Percentiles rank a stretch among this genome's conserved stretches.
Evolutionary conservation across 2,797 vertebrate species (phyloP).

Genomic region (Oophaga sylvatica): DNA sequence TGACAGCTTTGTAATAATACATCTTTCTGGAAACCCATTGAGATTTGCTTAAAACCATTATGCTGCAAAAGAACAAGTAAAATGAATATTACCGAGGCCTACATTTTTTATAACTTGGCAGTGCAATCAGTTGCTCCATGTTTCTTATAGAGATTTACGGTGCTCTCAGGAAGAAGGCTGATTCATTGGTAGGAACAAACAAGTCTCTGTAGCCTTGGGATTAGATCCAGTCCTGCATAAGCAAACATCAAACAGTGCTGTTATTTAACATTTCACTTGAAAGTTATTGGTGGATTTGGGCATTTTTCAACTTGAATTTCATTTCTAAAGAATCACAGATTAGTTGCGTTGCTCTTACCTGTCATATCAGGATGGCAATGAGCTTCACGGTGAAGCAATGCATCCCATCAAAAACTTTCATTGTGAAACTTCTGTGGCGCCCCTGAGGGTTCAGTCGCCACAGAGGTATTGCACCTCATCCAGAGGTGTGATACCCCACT

Average conservation of each 20-base stretch:
- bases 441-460: too few relatives aligned
- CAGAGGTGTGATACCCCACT: too few relatives aligned
- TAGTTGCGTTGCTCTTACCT: conserved; percentile 14
- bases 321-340: conserved; percentile 48
- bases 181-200: conserved; percentile 54
- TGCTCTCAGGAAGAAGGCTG: conserved; percentile 49
- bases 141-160: conserved; percentile 53
- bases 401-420: conserved; percentile 2
- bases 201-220: conserved; percentile 47
- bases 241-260: conserved; percentile 54
- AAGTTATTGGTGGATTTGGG: conserved; percentile 40
- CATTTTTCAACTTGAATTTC: conserved; percentile 46
- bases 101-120: conserved; percentile 38
- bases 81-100: conserved; percentile 32
- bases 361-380: conserved; percentile 31
- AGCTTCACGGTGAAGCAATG: conserved; percentile 3
- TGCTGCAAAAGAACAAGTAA: conserved; percentile 26
- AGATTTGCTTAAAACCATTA: conserved; percentile 27
- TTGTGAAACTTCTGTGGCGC: not conserved
- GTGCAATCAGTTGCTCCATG: conserved; percentile 47
- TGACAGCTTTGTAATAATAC: not conserved
- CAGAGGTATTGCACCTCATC: too few relatives aligned
- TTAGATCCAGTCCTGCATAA: conserved; percentile 52
- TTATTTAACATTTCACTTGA: conserved; percentile 50
- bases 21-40: conserved; percentile 20